These are phyloP conservation scores for Platycheirus rosarum DNA, from an alignment of 2,888 invertebrate genomes.

Conservation along the genomic window DNA sequence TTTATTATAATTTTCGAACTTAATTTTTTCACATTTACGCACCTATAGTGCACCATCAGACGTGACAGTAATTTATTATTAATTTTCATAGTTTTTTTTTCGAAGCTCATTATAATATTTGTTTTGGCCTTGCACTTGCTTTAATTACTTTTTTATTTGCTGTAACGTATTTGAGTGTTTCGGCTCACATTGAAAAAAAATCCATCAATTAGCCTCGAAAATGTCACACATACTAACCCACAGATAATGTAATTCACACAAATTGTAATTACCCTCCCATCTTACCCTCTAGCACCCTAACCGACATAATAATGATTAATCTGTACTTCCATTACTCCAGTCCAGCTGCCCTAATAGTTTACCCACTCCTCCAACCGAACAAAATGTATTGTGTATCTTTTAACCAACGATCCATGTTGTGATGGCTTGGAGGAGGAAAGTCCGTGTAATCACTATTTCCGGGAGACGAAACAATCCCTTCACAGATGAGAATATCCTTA, in stretches of 20 bases:
- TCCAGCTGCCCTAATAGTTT: neutral
- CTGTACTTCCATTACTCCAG: neutral
- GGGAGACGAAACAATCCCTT: neutral
- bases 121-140: neutral
- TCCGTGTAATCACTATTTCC: neutral
- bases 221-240: neutral
- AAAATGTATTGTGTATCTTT: neutral
- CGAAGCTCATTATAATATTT: neutral
- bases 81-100: neutral
- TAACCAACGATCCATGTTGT: neutral
- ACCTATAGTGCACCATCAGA: neutral
- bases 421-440: neutral
- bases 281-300: neutral
- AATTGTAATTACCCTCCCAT: neutral
- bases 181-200: neutral
- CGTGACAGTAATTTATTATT: neutral
- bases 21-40: neutral
- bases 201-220: neutral
- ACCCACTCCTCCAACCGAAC: neutral
- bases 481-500: neutral
- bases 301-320: neutral
- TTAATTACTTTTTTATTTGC: neutral
- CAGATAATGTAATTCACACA: neutral
- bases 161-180: neutral
- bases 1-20: neutral